These are phyloP conservation scores for Monochamus alternatus DNA, from an alignment of 2,888 invertebrate species.

Conservation along the genomic window DNA sequence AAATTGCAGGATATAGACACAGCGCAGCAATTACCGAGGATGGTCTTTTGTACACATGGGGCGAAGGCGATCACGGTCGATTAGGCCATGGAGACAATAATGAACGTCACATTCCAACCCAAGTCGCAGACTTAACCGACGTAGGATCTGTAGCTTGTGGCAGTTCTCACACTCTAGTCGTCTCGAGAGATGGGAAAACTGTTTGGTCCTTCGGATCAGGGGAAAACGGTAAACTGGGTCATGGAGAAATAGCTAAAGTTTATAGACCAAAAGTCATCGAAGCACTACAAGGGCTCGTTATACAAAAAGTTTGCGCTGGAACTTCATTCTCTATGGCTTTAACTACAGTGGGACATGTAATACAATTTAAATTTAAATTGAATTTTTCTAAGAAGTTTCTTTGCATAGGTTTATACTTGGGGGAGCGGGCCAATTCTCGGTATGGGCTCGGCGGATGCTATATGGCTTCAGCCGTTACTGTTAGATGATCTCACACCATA, in stretches of 20 bases:
- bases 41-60: slow-evolving; percentile 75
- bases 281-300: slow-evolving; percentile 73
- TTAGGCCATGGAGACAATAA: slow-evolving; percentile 77
- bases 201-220: slow-evolving; percentile 76
- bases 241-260: slow-evolving; percentile 68
- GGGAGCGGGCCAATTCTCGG: slow-evolving; percentile 77
- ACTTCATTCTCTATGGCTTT: slow-evolving; percentile 74
- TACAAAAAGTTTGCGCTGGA: slow-evolving; percentile 75
- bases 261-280: slow-evolving; percentile 76
- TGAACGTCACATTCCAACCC: slow-evolving; percentile 74
- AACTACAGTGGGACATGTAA: slow-evolving; percentile 72
- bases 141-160: slow-evolving; percentile 76
- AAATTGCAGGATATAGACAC: slow-evolving; percentile 72
- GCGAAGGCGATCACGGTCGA: slow-evolving; percentile 74
- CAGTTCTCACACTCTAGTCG: slow-evolving; percentile 73
- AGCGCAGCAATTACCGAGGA: slow-evolving; percentile 75
- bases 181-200: slow-evolving; percentile 73
- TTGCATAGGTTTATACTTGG: slow-evolving; percentile 74
- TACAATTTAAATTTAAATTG: neutral
- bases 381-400: neutral
- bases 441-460: slow-evolving; percentile 74
- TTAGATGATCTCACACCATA: slow-evolving; percentile 73
- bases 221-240: slow-evolving; percentile 74
- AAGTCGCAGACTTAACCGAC: slow-evolving; percentile 74
- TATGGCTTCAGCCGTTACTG: slow-evolving; percentile 73